Base-by-base conservation (phyloP, 2,888 invertebrate species). In the Apamea sordens region DNA sequence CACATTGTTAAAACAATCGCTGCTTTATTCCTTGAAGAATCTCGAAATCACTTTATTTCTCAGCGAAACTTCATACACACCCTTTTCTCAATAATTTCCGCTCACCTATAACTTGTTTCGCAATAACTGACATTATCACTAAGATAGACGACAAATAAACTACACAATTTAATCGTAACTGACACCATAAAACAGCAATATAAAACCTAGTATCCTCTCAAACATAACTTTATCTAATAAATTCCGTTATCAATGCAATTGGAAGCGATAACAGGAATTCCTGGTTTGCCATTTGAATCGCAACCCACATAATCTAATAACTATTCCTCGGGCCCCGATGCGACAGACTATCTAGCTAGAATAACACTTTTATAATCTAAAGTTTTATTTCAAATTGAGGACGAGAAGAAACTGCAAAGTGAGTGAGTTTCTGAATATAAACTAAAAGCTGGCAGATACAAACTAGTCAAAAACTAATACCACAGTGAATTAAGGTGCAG, bases 191-290 rank as follows among this genome's bases (percentile, higher is more conserved):
- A 61, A 47, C 36, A 56, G 59, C 41, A 61, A 74, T 74, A n/a
- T 18, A 63, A 75, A 73, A 53, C 18, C 67, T n/a, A 63, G 36
- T 74, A 24, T 6, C 70, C 15, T 44, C 56, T 59, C 41, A n/a
- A 28, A 24, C 59, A 47, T 36, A 76, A 59, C 63, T 65, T 75
- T 67, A 75, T 82, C 74, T 50, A 82, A 81, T 73, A 81, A 56
- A 86, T 76, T 70, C 56, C 56, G 28, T 73, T 78, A 84, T 84
- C 78, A 70, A 41, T 59, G 78, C 72, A 72, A 86, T 76, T 74
- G 73, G 61, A 67, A 36, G 44, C 44, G 79, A 73, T 68, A 75
- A 41, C 50, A 73, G 67, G 59, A 61, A 83, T 76, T 74, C 67
- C 73, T 65, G 59, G 28, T 53, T 56, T 28, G 67, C n/a, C 47